Evolutionary conservation across 35 echinoderm and acorn worm species (phyloP).

Genomic region (Eucidaris tribuloides): DNA sequence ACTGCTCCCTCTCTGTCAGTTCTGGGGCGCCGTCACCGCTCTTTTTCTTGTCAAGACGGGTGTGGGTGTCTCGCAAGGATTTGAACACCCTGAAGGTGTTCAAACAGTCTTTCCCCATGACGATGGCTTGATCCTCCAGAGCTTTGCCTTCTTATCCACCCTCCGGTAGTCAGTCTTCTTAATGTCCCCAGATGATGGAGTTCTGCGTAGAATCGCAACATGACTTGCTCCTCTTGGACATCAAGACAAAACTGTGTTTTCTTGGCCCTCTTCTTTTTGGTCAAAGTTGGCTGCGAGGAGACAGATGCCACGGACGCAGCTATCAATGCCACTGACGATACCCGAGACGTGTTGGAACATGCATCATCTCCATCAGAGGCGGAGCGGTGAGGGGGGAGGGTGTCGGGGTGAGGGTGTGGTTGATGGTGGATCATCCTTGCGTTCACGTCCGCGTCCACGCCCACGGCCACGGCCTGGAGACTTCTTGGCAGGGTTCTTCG

Average conservation of each 20-base stretch:
- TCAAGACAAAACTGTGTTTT: background rate
- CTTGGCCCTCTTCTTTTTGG: constrained; percentile 11
- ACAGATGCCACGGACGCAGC: background rate
- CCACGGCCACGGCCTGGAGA: background rate
- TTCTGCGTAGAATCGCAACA: too few relatives aligned
- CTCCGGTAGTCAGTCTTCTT: background rate
- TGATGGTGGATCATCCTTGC: background rate
- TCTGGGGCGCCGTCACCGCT: constrained; percentile 1
- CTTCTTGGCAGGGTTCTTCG: background rate
- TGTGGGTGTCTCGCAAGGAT: constrained; percentile 30
- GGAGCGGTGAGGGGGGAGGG: background rate
- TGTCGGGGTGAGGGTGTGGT: too few relatives aligned
- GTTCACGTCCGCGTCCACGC: background rate
- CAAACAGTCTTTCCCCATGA: background rate
- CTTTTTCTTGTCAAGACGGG: constrained; percentile 17
- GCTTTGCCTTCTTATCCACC: constrained; percentile 17
- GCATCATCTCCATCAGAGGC: background rate
- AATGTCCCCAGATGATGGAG: background rate
- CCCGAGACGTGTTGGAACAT: too few relatives aligned
- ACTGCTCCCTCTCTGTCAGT: constrained; percentile 49
- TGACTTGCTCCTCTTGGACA: background rate
- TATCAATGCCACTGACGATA: background rate
- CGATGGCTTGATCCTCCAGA: background rate
- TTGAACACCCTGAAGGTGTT: constrained; percentile 13
- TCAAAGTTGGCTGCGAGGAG: background rate